Evolutionary conservation across 2,888 invertebrate species (phyloP).

Genomic region (Scaptomyza flava): DNA sequence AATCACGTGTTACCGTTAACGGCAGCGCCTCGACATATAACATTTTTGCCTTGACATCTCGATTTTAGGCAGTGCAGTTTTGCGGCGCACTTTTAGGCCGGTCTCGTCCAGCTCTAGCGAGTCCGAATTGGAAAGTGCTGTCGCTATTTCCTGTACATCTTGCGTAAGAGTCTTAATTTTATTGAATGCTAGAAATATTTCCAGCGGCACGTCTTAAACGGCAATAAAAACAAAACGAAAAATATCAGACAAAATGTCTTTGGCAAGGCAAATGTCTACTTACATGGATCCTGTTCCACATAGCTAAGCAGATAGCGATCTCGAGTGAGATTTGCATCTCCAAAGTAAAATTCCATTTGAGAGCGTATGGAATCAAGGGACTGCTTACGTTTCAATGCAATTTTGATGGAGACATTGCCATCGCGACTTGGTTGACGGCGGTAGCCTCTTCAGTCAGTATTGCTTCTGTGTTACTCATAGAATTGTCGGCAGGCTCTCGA

Average conservation of each 20-base stretch:
- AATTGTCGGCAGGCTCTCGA: conserved; percentile 8
- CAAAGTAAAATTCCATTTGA: conserved; percentile 98
- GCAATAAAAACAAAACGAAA: background rate
- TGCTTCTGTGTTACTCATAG: background rate
- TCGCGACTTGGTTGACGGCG: background rate
- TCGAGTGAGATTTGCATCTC: conserved; percentile 95
- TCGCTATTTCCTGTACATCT: conserved; percentile 89
- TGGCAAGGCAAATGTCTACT: conserved; percentile 72
- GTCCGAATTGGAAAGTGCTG: conserved; percentile 90
- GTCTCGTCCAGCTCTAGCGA: conserved; percentile 90
- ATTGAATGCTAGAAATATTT: conserved; percentile 91
- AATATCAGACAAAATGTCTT: background rate
- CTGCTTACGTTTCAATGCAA: background rate
- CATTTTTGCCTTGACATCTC: conserved; percentile 81
- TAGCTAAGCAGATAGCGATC: conserved; percentile 92
- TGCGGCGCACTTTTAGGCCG: conserved; percentile 87
- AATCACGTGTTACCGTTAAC: conserved; percentile 91
- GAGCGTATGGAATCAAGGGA: conserved; percentile 88
- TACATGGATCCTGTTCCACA: conserved; percentile 89
- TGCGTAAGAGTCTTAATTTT: conserved; percentile 89
- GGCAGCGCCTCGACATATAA: conserved; percentile 90
- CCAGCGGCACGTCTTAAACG: conserved; percentile 88
- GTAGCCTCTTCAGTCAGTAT: background rate
- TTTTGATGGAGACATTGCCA: conserved; percentile 7
- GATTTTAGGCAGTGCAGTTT: conserved; percentile 74